Base-by-base conservation (phyloP, 2,888 invertebrate genomes). In the Epinotia ramella region DNA sequence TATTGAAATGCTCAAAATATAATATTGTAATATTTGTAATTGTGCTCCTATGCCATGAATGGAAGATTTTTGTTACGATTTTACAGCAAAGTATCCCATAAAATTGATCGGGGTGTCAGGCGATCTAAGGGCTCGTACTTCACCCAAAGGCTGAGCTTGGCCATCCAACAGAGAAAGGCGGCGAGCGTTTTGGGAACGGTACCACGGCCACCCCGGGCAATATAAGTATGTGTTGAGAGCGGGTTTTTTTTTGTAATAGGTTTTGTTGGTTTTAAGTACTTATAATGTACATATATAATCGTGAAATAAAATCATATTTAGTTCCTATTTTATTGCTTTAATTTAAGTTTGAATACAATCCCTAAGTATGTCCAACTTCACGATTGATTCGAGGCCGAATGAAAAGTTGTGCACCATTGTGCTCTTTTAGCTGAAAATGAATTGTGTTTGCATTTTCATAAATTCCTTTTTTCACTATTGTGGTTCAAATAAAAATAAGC, bases 401-500 rank as follows among this genome's bases (percentile, higher is more conserved):
- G n/a, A 53, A 53, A 53, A 2, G 9, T 40, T 40, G 40, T 40
- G 1, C 40, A 40, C 16, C 16, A 49, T 16, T n/a, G 6, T 53
- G n/a, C 6, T 6, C 7, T n/a, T 53, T 1, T 53, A n/a, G 7
- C 53, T 53, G 53, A 53, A 53, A 53, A 40, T 53, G n/a, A n/a
- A n/a, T 53, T 16, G 53, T 53, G 6, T 33, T 62, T 28, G 13
- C 33, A 5, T 62, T 28, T 60, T 33, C 28, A 28, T 16, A 60
- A 28, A 16, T 60, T 60, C 60, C 2, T 49, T 24, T 49, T 70
- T 70, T 13, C 18, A 33, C 46, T 12, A n/a, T n/a, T 16, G 33
- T 20, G 46, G 28, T 57, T 56, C n/a, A 16, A 72, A 44, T 72
- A n/a, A 57, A 64, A 72, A 65, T 44, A 33, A 1, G 57, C 44